Conservation (phyloP, 2,888 invertebrate genomes). For the Isotomurus palustris region DNA sequence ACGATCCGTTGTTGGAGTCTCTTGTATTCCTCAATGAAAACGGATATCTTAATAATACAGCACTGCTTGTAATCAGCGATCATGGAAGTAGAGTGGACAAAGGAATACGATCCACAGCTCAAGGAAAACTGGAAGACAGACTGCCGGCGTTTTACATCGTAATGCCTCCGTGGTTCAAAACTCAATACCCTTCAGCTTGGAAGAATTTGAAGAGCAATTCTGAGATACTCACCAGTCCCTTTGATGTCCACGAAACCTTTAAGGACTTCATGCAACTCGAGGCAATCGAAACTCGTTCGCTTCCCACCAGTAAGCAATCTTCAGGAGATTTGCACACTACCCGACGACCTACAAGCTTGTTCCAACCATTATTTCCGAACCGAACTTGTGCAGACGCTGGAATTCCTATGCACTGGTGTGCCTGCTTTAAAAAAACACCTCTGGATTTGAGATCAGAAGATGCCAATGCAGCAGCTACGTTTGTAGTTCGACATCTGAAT, state of each 20-base stretch:
- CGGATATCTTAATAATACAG: conserved; percentile 45
- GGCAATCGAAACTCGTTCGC: background rate
- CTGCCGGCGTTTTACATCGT: conserved; percentile 58
- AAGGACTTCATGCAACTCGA: conserved; percentile 57
- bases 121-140: conserved; percentile 48
- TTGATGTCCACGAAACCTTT: conserved; percentile 76
- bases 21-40: conserved; percentile 47
- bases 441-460: too few relatives aligned
- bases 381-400: conserved; percentile 72
- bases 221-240: conserved; percentile 67
- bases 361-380: conserved; percentile 64
- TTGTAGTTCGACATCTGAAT: too few relatives aligned
- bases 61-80: conserved; percentile 49
- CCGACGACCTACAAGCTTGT: conserved; percentile 66
- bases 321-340: too few relatives aligned
- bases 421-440: conserved; percentile 73
- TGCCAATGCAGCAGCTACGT: too few relatives aligned
- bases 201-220: conserved; percentile 55
- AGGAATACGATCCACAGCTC: conserved; percentile 54
- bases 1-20: conserved; percentile 48
- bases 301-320: background rate
- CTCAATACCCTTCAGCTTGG: conserved; percentile 52
- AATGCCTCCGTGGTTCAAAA: conserved; percentile 61
- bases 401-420: conserved; percentile 81
- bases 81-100: conserved; percentile 52